These are phyloP conservation scores for Lithophane ornitopus DNA, from an alignment of 2,888 invertebrate genomes.

Conservation along the genomic window DNA sequence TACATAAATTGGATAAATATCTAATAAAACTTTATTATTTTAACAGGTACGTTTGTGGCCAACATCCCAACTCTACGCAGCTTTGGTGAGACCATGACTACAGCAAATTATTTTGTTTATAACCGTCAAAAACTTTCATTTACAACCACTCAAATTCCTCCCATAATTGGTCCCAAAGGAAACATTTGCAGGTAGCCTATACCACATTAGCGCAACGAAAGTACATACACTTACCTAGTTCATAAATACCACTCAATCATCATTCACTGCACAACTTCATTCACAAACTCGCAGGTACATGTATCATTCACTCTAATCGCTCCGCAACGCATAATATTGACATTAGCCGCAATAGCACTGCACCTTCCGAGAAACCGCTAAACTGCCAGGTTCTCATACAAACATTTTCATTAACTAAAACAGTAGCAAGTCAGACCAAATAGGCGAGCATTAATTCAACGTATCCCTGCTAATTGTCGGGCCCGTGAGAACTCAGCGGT, in stretches of 20 bases:
- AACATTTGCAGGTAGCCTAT: not conserved
- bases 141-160: not conserved
- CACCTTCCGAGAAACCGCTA: constrained; percentile 47
- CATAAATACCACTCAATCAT: constrained; percentile 21
- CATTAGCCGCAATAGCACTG: constrained; percentile 42
- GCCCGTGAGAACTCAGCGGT: constrained; percentile 73
- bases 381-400: constrained; percentile 58
- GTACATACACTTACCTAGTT: constrained; percentile 1
- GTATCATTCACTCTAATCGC: constrained; percentile 41
- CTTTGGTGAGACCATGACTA: constrained; percentile 37
- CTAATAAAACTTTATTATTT: constrained; percentile 36
- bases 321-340: constrained; percentile 45
- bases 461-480: constrained; percentile 68
- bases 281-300: constrained; percentile 31
- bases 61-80: not conserved
- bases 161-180: not conserved
- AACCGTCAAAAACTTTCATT: not conserved
- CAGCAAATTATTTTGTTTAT: not conserved
- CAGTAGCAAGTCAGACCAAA: constrained; percentile 58
- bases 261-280: constrained; percentile 42
- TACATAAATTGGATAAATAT: not conserved
- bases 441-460: constrained; percentile 63
- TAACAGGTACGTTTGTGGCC: constrained; percentile 47
- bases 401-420: constrained; percentile 64
- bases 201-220: not conserved